Base-by-base conservation (phyloP, 2,797 vertebrate species). In the Channa striata region DNA sequence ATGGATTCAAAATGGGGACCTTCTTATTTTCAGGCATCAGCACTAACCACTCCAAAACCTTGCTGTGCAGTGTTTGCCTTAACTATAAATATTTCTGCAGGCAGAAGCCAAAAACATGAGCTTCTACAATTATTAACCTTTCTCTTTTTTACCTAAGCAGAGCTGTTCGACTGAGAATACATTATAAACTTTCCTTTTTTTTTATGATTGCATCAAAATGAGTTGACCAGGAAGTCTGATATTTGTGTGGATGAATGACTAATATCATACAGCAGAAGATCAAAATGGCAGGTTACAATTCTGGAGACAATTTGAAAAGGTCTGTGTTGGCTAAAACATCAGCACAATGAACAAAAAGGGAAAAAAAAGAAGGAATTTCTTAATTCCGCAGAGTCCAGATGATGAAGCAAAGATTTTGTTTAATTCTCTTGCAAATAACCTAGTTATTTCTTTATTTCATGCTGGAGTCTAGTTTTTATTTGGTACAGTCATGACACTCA, bases 391-490 rank as follows among this genome's bases (percentile, higher is more conserved):
- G 16, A 40, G 37, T 68, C 48, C 52, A 34, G 25, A 16, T 46
- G 39, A 5, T 44, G 39, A 71, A 25, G 9, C 19, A 50, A 42
- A 69, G 76, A 79, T 44, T 56, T 62, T 74, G 59, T 78, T 64
- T 71, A 40, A 80, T 82, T 66, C 62, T 68, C 59, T 14, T 69
- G 8, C 11, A n/a, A 82, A 77, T 59, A 67, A 36, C 9, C n/a
- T 61, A 72, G 20, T 66, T 6, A 11, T 73, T n/a, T 62, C 58
- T 17, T 10, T 59, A 17, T 56, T 51, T 52, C 17, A 42, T 50
- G n/a, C 12, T 49, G 43, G 49, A 56, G 16, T 59, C 23, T 20
- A 12, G 40, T 21, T 47, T 59, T 64, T 42, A 25, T 64, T 19
- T 40, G 34, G 49, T 60, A 1, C 21, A 25, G 19, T n/a, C 16